phyloP scores from a whole-genome alignment of 2,113 vertebrate genomes.

The Ciconia maguari region DNA sequence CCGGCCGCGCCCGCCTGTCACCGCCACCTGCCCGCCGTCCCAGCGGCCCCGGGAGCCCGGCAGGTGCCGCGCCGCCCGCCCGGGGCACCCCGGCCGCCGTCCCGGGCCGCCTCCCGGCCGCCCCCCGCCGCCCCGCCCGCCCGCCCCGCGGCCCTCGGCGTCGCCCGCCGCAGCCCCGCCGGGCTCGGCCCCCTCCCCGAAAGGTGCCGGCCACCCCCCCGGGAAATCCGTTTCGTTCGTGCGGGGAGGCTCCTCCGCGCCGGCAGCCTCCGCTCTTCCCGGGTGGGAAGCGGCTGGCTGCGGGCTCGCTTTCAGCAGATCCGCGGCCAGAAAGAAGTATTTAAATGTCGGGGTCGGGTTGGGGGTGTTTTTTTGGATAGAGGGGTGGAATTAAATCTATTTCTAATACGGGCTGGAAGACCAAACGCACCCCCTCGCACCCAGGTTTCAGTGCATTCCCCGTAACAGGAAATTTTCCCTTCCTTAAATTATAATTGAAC shows the following conservation, averaged over 20 bases:
- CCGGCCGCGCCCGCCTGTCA: background rate
- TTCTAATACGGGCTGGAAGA: background rate
- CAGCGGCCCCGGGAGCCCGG: constrained; percentile 7
- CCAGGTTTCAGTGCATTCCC: background rate
- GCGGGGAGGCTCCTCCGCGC: background rate
- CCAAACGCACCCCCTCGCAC: background rate
- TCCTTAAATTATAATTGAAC: constrained; percentile 63
- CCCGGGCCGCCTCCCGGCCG: background rate
- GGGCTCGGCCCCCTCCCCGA: background rate
- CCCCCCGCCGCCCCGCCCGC: background rate
- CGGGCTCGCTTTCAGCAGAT: background rate
- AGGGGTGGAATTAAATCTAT: background rate
- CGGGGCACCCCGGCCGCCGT: background rate
- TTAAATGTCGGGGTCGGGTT: background rate
- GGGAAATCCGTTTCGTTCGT: constrained; percentile 65
- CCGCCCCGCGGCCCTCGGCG: background rate
- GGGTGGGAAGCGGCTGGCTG: background rate
- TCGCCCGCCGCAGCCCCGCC: background rate
- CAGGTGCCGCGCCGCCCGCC: constrained; percentile 36
- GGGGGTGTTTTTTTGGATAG: too few species aligned
- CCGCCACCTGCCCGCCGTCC: constrained; percentile 60
- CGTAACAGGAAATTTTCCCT: constrained; percentile 67
- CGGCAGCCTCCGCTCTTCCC: background rate
- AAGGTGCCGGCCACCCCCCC: background rate
- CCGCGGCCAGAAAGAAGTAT: background rate